phyloP scores from a whole-genome alignment of 1,140 invertebrate genomes.

The Phthorimaea operculella region DNA sequence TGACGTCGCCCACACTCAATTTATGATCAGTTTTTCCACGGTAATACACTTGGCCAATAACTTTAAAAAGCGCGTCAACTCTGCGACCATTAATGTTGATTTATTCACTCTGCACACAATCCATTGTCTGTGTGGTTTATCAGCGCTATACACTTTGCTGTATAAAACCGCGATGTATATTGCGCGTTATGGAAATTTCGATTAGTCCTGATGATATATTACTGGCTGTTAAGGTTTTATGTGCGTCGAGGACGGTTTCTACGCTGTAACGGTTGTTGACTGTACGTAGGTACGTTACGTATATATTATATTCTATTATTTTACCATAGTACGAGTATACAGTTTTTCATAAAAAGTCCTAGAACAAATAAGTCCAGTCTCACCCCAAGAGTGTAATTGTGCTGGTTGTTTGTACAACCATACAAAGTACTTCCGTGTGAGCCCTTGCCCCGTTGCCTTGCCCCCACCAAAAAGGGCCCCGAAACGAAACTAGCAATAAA shows the following conservation, averaged over 20 bases:
- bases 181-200: slow-evolving; percentile 31
- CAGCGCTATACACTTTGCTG: slow-evolving; percentile 22
- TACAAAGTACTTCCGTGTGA: too few relatives aligned
- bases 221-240: slow-evolving; percentile 30
- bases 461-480: too few relatives aligned
- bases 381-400: too few relatives aligned
- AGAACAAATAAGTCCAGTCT: too few relatives aligned
- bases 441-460: too few relatives aligned
- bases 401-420: too few relatives aligned
- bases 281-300: too few relatives aligned
- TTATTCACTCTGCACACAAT: slow-evolving; percentile 34
- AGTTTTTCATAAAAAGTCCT: too few relatives aligned
- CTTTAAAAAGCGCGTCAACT: slow-evolving; percentile 38
- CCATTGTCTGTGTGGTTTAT: slow-evolving; percentile 42
- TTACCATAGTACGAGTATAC: too few relatives aligned
- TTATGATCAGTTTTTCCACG: background rate
- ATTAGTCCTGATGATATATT: slow-evolving; percentile 22
- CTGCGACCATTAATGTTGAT: slow-evolving; percentile 38
- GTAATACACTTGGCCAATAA: slow-evolving; percentile 29
- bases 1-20: background rate
- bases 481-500: too few relatives aligned
- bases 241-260: slow-evolving; percentile 23
- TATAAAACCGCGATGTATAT: slow-evolving; percentile 34
- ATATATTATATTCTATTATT: too few relatives aligned
- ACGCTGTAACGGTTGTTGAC: slow-evolving; percentile 22